Conservation (phyloP, 2,888 invertebrate genomes). For the Ochropacha duplaris region DNA sequence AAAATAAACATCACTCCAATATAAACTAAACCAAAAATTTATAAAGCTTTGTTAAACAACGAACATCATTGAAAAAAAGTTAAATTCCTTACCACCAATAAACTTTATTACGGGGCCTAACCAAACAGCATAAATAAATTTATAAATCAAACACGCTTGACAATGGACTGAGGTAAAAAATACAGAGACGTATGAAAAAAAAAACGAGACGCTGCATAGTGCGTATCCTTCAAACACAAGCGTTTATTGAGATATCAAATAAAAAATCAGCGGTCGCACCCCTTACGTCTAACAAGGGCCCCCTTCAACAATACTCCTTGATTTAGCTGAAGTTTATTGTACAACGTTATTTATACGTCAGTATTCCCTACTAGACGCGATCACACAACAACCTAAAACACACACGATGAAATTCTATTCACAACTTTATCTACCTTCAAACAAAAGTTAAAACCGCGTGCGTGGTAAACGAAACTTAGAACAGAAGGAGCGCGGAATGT, state of each 20-base stretch:
- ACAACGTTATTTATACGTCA: slow-evolving; percentile 78
- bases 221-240: slow-evolving; percentile 52
- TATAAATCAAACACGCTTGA: slow-evolving; percentile 70
- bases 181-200: slow-evolving; percentile 47
- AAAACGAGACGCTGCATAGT: slow-evolving; percentile 44
- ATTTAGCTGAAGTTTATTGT: slow-evolving; percentile 79
- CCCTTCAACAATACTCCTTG: slow-evolving; percentile 78
- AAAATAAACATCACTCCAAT: too few species aligned
- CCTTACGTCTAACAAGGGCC: slow-evolving; percentile 69
- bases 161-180: slow-evolving; percentile 44
- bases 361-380: slow-evolving; percentile 62
- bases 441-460: slow-evolving; percentile 20
- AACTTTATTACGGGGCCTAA: slow-evolving; percentile 57
- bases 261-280: slow-evolving; percentile 79
- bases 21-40: too few species aligned
- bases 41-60: slow-evolving; percentile 26
- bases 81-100: slow-evolving; percentile 50
- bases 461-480: slow-evolving; percentile 11
- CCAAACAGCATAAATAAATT: slow-evolving; percentile 69
- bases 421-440: background rate
- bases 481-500: slow-evolving; percentile 6
- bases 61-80: slow-evolving; percentile 16
- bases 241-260: slow-evolving; percentile 82
- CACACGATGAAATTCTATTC: slow-evolving; percentile 8
- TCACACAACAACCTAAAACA: slow-evolving; percentile 30